Percentiles rank a stretch among this genome's conserved stretches.
Conservation (phyloP, 2,888 invertebrate genomes). For the Myathropa florea region DNA sequence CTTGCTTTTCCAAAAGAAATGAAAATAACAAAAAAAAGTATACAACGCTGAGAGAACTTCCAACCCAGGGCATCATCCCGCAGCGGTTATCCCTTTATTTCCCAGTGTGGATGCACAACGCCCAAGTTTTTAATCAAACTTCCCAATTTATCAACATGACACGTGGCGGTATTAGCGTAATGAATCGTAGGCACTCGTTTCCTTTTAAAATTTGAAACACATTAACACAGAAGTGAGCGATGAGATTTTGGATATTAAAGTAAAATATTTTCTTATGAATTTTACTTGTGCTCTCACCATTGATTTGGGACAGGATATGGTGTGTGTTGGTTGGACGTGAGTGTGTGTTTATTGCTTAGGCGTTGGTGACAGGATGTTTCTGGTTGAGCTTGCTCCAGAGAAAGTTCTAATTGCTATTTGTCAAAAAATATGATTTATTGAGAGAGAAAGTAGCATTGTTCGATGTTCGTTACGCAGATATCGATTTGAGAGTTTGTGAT, state of each 20-base stretch:
- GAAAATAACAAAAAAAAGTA: conserved; percentile 11
- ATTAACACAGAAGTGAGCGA: conserved; percentile 57
- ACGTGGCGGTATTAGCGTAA: conserved; percentile 74
- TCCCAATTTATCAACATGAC: conserved; percentile 74
- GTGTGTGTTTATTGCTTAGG: conserved; percentile 24
- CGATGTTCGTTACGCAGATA: not conserved
- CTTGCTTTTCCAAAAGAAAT: conserved; percentile 31
- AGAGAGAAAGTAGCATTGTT: not conserved
- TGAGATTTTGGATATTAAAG: conserved; percentile 47
- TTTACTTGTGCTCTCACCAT: not conserved
- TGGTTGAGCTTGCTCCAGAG: not conserved
- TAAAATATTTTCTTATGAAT: conserved; percentile 30
- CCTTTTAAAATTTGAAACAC: conserved; percentile 63
- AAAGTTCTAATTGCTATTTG: conserved; percentile 37
- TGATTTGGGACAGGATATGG: not conserved
- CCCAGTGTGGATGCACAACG: conserved; percentile 60
- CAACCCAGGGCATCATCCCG: conserved; percentile 34
- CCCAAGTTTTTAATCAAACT: conserved; percentile 73
- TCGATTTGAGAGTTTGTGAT: not conserved
- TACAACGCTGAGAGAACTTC: not conserved
- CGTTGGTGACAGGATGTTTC: conserved; percentile 15
- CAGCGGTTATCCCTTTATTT: conserved; percentile 61
- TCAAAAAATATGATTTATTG: conserved; percentile 53
- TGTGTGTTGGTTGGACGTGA: conserved; percentile 12
- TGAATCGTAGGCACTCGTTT: conserved; percentile 72